Conservation (phyloP, 1,140 invertebrate species). For the Plodia interpunctella region DNA sequence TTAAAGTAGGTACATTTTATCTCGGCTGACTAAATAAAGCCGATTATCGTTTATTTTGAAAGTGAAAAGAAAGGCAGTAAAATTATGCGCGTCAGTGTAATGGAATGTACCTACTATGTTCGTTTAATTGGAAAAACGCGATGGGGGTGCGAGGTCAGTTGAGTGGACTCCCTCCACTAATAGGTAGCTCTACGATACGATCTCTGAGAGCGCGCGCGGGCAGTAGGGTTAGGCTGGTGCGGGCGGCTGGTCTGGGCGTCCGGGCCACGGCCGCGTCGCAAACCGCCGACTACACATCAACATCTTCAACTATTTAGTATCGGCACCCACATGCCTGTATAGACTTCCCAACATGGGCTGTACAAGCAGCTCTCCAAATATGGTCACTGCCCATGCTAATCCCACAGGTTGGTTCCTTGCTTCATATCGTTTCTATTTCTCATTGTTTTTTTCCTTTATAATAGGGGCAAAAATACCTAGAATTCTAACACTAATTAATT, state of each 20-base stretch:
- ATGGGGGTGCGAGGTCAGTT: slow-evolving; percentile 73
- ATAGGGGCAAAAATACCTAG: too few species aligned
- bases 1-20: too few species aligned
- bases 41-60: too few species aligned
- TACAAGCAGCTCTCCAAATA: slow-evolving; percentile 58
- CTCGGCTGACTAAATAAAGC: too few species aligned
- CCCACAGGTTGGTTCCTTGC: slow-evolving; percentile 43
- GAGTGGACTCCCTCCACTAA: slow-evolving; percentile 62
- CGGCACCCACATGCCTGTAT: slow-evolving; percentile 18
- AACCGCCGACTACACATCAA: background rate
- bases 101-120: slow-evolving; percentile 67
- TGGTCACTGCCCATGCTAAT: slow-evolving; percentile 33
- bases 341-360: slow-evolving; percentile 53
- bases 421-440: background rate
- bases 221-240: slow-evolving; percentile 49
- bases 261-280: slow-evolving; percentile 18
- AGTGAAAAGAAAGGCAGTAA: slow-evolving; percentile 27
- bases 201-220: slow-evolving; percentile 35
- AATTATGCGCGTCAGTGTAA: slow-evolving; percentile 50
- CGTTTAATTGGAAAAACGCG: slow-evolving; percentile 74
- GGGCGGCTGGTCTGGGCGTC: slow-evolving; percentile 34
- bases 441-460: background rate
- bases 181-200: slow-evolving; percentile 61
- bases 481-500: too few species aligned
- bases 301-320: background rate